Base-by-base conservation (phyloP, 2,888 invertebrate genomes). In the Ectemnius cavifrons region DNA sequence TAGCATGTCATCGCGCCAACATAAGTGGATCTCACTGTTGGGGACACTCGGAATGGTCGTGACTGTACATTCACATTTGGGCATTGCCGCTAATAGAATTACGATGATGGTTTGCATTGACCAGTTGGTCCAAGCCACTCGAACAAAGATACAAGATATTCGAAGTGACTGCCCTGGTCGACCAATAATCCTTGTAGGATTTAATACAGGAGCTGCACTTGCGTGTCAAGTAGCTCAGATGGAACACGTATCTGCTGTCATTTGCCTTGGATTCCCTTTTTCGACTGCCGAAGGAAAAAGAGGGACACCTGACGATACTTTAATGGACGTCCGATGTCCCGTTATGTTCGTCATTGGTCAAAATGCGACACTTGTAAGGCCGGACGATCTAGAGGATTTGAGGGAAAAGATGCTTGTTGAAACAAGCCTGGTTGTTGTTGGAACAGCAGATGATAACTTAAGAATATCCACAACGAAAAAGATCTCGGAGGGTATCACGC, bases 271-370 rank as follows among this genome's bases (percentile, higher is more conserved):
- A 0, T 96, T 97, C 88, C 96, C 96, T 0, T 92, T 94, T 71
- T 92, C 93, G 77, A 96, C 96, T 0, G 92, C 94, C 0, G 94
- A 94, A 83, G 96, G 96, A 3, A 92, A 92, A 75, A 92, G 96
- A 63, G 96, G 96, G 3, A 94, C 94, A 69, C 94, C 95, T 0
- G 96, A 96, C 83, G 97, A 97, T 90, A 93, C 93, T 2, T 89
- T 97, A 46, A 90, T 96, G 80, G 95, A 96, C 81, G 92, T 95
- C 60, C 94, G 94, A 81, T 94, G 94, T 68, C 96, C 97, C 0
- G 94, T 95, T 6, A 91, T 97, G 83, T 97, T 97, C 91, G 93
- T 96, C 0, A 93, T 96, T 76, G 97, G 97, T 2, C 95, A 97
- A 87, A 94, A 95, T 87, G 93, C 96, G 0, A 92, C 93, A 14